Evolutionary conservation across 2,113 vertebrate genomes (phyloP).

Genomic region (Nesogale talazaci): DNA sequence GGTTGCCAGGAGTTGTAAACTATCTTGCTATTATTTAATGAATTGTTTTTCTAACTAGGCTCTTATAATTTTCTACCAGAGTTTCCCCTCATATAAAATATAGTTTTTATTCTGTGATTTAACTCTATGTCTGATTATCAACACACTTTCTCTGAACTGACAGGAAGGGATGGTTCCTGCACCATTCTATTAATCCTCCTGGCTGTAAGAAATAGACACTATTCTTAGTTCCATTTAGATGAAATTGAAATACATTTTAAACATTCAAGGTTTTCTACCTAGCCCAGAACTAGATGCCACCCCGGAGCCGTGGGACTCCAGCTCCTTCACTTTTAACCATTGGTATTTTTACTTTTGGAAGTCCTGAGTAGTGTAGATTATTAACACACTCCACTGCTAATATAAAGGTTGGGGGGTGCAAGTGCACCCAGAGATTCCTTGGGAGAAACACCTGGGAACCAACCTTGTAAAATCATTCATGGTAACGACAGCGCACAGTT

Average conservation of each 20-base stretch:
- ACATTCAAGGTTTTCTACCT: background rate
- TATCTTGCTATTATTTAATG: background rate
- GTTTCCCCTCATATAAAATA: background rate
- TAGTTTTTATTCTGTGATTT: background rate
- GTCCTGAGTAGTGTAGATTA: background rate
- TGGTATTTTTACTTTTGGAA: background rate
- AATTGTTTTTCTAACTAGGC: slow-evolving; percentile 4
- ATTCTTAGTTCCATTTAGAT: background rate
- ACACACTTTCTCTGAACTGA: rapidly evolving
- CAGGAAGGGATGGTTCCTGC: background rate
- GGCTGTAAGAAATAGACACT: background rate
- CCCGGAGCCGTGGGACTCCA: background rate
- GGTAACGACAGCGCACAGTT: too few species aligned
- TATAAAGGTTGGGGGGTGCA: background rate
- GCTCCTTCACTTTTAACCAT: background rate
- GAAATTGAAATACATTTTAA: background rate
- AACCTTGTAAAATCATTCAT: too few species aligned
- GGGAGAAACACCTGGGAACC: too few species aligned
- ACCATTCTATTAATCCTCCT: background rate
- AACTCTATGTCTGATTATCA: background rate
- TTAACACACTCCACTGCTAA: background rate
- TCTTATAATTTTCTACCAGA: background rate
- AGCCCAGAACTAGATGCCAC: background rate
- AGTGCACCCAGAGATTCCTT: background rate
- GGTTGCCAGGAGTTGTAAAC: background rate